Base-by-base conservation (phyloP, 1,140 invertebrate genomes). In the Camponotus floridanus region DNA sequence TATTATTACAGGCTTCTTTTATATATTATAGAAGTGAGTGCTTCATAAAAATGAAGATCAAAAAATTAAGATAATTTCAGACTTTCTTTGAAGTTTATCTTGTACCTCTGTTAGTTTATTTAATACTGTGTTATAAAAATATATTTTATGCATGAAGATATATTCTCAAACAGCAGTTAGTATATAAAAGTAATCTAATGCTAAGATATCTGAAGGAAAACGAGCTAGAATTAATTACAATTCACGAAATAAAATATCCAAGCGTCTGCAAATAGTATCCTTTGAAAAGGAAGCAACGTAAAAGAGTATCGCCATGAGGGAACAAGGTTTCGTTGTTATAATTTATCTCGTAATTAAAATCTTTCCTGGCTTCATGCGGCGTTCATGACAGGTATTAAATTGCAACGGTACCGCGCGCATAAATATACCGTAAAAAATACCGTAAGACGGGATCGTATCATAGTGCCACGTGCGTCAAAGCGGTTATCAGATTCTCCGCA, bases 271-370 rank as follows among this genome's bases (percentile, higher is more conserved):
- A 73, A 55, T 33, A 68, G 39, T 21, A 48, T n/a, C 26, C 11
- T 45, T 15, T 45, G 31, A 33, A 42, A 21, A 55, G 15, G 26
- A 45, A 73, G 3, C 31, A 68, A 15, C 7, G n/a, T 59, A 67
- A 79, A 39, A 59, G 36, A 2, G 39, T 61, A 39, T 68, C 57
- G 33, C 39, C n/a, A n/a, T 26, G 67, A 57, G 33, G 21, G 2
- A 26, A 13, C 36, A 31, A 80, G 36, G 1, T n/a, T 64, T 31
- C 45, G 31, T 39, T 13, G 62, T 76, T 45, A 51, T 76, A 76
- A 71, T 73, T 84, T 81, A 85, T 33, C n/a, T 51, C 51, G 42
- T 87, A 90, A 90, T 90, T 90, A 87, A 90, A 90, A 87, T 64
- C 48, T 85, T 45, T 79, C 85, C 48, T 42, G 62, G 76, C 62